These are phyloP conservation scores for Elysia crispata DNA, from an alignment of 2,888 invertebrate genomes.

Conservation along the genomic window DNA sequence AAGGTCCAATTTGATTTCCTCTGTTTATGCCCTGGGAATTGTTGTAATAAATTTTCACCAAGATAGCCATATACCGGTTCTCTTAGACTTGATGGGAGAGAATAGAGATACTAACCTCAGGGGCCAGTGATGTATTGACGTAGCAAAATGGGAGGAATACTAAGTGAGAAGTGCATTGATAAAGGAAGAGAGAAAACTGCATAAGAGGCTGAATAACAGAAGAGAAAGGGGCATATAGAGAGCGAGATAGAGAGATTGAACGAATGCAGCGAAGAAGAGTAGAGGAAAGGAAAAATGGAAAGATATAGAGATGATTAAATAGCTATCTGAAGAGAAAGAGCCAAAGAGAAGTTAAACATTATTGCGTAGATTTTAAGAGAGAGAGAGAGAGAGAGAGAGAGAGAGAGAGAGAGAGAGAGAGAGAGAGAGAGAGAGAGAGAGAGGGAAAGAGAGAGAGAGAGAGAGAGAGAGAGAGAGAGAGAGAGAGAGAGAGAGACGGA, in stretches of 20 bases:
- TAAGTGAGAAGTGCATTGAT: background rate
- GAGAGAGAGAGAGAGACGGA: background rate
- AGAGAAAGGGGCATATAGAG: slow-evolving; percentile 14
- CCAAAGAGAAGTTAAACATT: no score
- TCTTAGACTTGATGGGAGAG: no score
- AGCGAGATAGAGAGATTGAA: background rate
- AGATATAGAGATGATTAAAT: background rate
- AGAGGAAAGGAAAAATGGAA: background rate
- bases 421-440: slow-evolving; percentile 9
- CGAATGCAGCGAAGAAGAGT: background rate
- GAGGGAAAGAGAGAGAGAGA: slow-evolving; percentile 17
- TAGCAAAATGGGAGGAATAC: background rate
- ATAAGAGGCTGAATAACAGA: background rate
- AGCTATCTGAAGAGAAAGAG: background rate
- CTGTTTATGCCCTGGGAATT: no score
- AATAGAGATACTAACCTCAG: no score
- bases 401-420: slow-evolving; percentile 6
- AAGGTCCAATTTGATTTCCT: no score
- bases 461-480: slow-evolving; percentile 10
- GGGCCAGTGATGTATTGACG: no score
- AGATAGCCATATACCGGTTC: no score
- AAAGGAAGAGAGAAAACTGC: background rate
- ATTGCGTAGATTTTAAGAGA: no score
- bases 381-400: slow-evolving; percentile 32
- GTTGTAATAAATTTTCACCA: no score